Conservation (phyloP, 1,140 invertebrate species). For the Tachypleus tridentatus region DNA sequence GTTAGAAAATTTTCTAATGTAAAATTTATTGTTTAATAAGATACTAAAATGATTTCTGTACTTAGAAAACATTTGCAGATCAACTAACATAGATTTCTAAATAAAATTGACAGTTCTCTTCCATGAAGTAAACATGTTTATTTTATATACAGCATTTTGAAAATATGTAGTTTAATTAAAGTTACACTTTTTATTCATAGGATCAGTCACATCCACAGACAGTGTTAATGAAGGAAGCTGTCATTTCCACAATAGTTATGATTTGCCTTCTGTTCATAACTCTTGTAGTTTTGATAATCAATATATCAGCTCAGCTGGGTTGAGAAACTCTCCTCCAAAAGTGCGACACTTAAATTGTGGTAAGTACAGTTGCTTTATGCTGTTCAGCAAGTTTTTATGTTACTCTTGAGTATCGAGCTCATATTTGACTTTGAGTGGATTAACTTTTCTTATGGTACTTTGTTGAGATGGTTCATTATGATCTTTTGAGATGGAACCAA, state of each 20-base stretch:
- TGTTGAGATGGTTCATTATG: too few relatives aligned
- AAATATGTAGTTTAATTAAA: conserved; percentile 26
- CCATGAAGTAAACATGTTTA: neutral
- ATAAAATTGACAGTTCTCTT: neutral
- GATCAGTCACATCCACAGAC: conserved; percentile 65
- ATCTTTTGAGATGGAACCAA: too few relatives aligned
- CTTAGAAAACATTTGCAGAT: too few relatives aligned
- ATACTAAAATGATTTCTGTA: too few relatives aligned
- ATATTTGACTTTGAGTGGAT: too few relatives aligned
- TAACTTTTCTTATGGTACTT: too few relatives aligned
- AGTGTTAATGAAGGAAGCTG: conserved; percentile 24
- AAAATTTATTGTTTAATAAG: too few relatives aligned
- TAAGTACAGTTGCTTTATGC: too few relatives aligned
- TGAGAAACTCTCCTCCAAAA: conserved; percentile 27
- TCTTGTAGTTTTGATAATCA: conserved; percentile 61
- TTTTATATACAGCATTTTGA: neutral
- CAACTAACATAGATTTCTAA: too few relatives aligned
- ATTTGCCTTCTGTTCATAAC: conserved; percentile 55
- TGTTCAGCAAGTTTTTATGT: too few relatives aligned
- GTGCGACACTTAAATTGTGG: conserved; percentile 11
- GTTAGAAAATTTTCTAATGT: too few relatives aligned
- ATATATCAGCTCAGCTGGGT: conserved; percentile 46
- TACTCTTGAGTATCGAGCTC: too few relatives aligned
- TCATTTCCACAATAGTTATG: conserved; percentile 28
- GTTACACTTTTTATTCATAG: conserved; percentile 33